Base-by-base conservation (phyloP, 2,797 vertebrate species). In the Sibirionetta formosa region DNA sequence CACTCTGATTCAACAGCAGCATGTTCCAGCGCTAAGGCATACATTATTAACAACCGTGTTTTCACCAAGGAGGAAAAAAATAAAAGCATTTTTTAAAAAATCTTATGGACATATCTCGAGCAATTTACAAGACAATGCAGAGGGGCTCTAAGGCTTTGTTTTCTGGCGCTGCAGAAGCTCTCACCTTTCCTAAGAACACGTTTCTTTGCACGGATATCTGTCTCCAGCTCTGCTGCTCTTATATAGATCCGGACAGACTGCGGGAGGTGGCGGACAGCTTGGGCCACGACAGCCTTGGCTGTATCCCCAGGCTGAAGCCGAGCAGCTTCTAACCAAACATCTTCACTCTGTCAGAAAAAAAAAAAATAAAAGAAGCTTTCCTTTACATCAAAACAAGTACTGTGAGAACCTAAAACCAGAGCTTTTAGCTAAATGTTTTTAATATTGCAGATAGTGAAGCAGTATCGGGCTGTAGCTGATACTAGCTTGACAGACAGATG, bases 211-310 rank as follows among this genome's bases (percentile, higher is more conserved):
- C 99, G 98, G 93, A 99, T 98, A 48, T 99, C 99, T 0, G 99
- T 99, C 97, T 99, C 99, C 94, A 99, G 98, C 96, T 99, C 99
- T 8, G 99, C 99, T 4, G 99, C 99, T 96, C 99, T 97, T 95
- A 99, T 99, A 63, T 99, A 99, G 95, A 99, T 99, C 56, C 99
- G 99, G 46, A 99, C 99, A 5, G 99, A 99, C 96, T 99, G 99
- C 0, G 99, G 99, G 57, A 99, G 98, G 96, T 99, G 99, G 29
- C 99, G 99, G n/a, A 99, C 99, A 7, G 99, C 99, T 92, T 99
- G 99, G 53, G 99, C 99, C 66, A 99, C 99, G 29, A 99, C 99
- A 0, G 99, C 99, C 96, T 99, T 99, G 60, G 99, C 99, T 1
- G 99, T 99, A 93, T 99, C 99, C 27, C 99, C 99, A 3, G 99